phyloP scores from a whole-genome alignment of 2,888 invertebrate species.

The Pyralis farinalis region DNA sequence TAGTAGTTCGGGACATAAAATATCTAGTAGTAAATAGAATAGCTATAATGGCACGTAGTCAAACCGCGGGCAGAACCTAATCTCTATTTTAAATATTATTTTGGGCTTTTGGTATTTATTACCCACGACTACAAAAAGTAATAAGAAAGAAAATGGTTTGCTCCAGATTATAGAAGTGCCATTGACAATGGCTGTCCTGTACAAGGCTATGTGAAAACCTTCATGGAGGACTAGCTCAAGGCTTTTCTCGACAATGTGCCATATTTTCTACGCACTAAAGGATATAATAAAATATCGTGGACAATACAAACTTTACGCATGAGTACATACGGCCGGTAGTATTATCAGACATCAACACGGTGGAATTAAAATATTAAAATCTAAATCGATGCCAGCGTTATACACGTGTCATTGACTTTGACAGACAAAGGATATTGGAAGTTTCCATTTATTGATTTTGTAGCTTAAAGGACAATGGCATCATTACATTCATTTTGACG shows the following conservation, averaged over 20 bases:
- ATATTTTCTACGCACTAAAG: conserved; percentile 5
- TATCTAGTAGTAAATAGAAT: no score
- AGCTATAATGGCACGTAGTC: no score
- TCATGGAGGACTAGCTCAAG: conserved; percentile 35
- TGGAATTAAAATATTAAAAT: conserved; percentile 18
- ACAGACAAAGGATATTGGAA: no score
- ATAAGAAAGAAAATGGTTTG: not conserved
- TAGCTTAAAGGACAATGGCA: no score
- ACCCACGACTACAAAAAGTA: no score
- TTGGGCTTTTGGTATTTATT: no score
- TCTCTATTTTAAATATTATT: no score
- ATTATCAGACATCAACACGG: no score
- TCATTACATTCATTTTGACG: no score
- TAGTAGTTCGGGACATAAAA: no score
- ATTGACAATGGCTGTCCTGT: conserved; percentile 48
- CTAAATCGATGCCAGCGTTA: conserved; percentile 21
- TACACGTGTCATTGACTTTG: conserved; percentile 18
- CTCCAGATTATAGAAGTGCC: conserved; percentile 21
- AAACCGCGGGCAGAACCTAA: no score
- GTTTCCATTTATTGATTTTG: no score
- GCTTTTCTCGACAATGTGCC: conserved; percentile 18
- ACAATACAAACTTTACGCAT: not conserved
- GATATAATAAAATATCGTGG: not conserved
- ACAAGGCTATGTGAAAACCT: conserved; percentile 46
- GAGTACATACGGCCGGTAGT: conserved; percentile 1